Percentiles rank a stretch among this genome's conserved stretches.
These are phyloP conservation scores for Mastomys natalensis DNA, from an alignment of 2,113 vertebrate species.

Conservation along the genomic window DNA sequence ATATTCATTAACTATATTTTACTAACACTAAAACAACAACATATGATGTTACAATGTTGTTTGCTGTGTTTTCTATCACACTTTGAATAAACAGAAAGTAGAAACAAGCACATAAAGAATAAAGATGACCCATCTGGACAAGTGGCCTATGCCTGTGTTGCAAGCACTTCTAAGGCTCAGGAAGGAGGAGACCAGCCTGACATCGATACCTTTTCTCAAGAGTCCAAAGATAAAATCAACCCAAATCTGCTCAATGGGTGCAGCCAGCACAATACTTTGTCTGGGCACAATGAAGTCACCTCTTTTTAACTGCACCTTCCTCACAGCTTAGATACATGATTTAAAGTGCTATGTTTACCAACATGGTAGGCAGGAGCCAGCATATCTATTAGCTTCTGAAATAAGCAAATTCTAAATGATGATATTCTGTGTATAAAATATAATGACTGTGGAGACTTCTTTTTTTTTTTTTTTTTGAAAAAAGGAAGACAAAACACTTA, in stretches of 20 bases:
- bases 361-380: not conserved
- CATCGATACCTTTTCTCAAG: not conserved
- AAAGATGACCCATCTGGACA: not conserved
- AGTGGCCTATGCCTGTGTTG: not conserved
- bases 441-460: not conserved
- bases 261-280: not conserved
- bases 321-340: not conserved
- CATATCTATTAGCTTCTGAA: not conserved
- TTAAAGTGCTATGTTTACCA: not conserved
- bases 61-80: not conserved
- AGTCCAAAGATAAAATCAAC: not conserved
- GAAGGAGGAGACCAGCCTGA: not conserved
- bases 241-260: not conserved
- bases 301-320: not conserved
- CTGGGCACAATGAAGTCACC: not conserved
- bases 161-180: not conserved
- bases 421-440: not conserved
- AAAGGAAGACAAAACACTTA: not conserved
- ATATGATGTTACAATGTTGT: not conserved
- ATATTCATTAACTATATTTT: slow-evolving; percentile 36
- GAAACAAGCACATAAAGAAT: slow-evolving; percentile 30
- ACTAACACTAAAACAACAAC: not conserved
- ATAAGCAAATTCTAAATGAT: not conserved
- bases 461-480: too few relatives aligned
- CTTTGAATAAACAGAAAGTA: slow-evolving; percentile 52